Percentiles rank a stretch among this genome's conserved stretches.
These are phyloP conservation scores for Yoshiicerus persimilis DNA, from an alignment of 1,140 invertebrate species.

Conservation along the genomic window DNA sequence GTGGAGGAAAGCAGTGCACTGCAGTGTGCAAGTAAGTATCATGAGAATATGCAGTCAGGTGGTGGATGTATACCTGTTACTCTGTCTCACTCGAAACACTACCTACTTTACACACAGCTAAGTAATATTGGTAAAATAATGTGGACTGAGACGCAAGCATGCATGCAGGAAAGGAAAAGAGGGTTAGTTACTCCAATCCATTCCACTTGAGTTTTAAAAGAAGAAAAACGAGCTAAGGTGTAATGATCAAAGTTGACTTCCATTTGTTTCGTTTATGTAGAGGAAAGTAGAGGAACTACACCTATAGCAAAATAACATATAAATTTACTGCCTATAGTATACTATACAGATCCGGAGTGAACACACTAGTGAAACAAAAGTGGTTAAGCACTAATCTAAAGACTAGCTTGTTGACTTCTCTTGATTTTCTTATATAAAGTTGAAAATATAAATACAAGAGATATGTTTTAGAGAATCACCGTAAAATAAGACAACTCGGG, in stretches of 20 bases:
- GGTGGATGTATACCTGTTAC: not conserved
- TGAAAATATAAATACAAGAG: too few species aligned
- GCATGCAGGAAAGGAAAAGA: conserved; percentile 15
- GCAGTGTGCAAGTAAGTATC: not conserved
- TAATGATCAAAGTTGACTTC: not conserved
- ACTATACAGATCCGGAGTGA: not conserved
- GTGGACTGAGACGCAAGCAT: not conserved
- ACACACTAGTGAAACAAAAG: not conserved
- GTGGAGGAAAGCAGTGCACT: too few species aligned
- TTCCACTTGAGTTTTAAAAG: not conserved
- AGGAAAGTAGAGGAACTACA: not conserved
- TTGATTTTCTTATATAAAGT: too few species aligned
- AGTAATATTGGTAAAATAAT: not conserved
- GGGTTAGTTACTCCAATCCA: not conserved
- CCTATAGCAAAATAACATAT: not conserved
- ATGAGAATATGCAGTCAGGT: not conserved
- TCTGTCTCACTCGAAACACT: not conserved
- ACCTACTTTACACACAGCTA: not conserved
- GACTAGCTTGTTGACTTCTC: not conserved
- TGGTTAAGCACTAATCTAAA: not conserved
- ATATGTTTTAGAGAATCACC: too few species aligned
- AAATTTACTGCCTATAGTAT: not conserved
- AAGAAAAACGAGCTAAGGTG: not conserved
- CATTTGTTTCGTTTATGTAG: not conserved
- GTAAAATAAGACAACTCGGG: not conserved